These are phyloP conservation scores for Calyptomena viridis DNA, from an alignment of 2,113 vertebrate species.

Conservation along the genomic window DNA sequence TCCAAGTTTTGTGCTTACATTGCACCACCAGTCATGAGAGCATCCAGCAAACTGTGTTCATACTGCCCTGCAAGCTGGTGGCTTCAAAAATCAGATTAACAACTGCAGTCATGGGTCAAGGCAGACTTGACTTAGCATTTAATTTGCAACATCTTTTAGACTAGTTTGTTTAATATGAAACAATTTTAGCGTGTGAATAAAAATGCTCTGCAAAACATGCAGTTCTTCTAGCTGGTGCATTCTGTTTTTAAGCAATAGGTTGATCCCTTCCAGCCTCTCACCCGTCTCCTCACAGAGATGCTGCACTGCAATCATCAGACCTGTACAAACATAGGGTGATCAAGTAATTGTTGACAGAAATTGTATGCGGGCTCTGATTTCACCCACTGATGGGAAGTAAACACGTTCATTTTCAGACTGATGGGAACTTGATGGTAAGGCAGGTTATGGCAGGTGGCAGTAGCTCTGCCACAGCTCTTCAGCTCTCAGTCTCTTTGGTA, in stretches of 20 bases:
- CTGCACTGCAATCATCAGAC: not conserved
- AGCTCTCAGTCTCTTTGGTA: not conserved
- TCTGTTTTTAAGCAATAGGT: not conserved
- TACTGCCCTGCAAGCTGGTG: slow-evolving; percentile 21
- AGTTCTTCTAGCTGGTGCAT: not conserved
- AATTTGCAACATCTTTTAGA: not conserved
- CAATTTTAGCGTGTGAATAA: not conserved
- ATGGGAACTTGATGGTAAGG: not conserved
- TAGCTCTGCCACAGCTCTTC: not conserved
- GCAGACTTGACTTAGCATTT: slow-evolving; percentile 4
- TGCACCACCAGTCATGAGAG: slow-evolving; percentile 29
- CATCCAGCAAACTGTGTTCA: slow-evolving; percentile 12
- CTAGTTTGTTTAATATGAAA: not conserved
- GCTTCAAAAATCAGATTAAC: slow-evolving; percentile 19
- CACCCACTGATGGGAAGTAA: not conserved
- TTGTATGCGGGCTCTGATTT: not conserved
- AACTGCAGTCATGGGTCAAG: not conserved
- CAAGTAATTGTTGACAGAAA: not conserved
- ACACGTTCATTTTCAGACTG: not conserved
- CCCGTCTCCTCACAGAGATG: not conserved
- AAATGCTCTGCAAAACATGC: not conserved
- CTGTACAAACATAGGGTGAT: not conserved
- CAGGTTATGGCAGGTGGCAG: not conserved
- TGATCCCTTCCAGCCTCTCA: not conserved
- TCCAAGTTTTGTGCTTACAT: slow-evolving; percentile 41